Conservation (phyloP, 2,113 vertebrate genomes). For the Acrocephalus arundinaceus region DNA sequence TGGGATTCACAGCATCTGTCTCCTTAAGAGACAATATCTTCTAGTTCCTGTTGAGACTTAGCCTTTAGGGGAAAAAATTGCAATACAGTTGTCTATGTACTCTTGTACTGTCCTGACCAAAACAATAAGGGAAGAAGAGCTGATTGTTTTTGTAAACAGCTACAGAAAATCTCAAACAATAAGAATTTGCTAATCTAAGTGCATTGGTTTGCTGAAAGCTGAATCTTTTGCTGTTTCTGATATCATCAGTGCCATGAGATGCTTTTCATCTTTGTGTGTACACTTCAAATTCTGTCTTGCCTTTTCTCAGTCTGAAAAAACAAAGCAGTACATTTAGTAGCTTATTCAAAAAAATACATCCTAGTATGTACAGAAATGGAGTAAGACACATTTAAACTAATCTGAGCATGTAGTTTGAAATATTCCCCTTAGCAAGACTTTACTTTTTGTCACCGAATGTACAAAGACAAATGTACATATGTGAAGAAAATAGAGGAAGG, state of each 20-base stretch:
- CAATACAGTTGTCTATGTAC: neutral
- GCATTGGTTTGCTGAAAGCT: neutral
- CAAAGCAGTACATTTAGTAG: neutral
- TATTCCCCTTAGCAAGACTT: neutral
- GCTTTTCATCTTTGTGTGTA: neutral
- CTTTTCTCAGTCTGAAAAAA: neutral
- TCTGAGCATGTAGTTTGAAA: neutral
- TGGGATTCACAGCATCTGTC: neutral
- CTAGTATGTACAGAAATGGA: neutral
- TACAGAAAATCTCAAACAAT: neutral
- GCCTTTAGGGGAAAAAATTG: neutral
- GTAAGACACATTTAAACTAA: neutral
- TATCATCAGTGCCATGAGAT: neutral
- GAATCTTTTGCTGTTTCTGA: neutral
- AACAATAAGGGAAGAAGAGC: neutral
- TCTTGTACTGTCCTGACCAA: neutral
- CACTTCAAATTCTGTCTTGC: neutral
- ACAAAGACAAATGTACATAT: neutral
- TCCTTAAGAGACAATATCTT: neutral
- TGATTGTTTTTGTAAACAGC: neutral
- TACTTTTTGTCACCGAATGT: neutral
- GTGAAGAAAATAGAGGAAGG: neutral
- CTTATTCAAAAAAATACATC: neutral
- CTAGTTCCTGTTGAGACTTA: neutral
- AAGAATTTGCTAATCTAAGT: neutral